Conservation (phyloP, 2,797 vertebrate genomes). For the Parambassis ranga region DNA sequence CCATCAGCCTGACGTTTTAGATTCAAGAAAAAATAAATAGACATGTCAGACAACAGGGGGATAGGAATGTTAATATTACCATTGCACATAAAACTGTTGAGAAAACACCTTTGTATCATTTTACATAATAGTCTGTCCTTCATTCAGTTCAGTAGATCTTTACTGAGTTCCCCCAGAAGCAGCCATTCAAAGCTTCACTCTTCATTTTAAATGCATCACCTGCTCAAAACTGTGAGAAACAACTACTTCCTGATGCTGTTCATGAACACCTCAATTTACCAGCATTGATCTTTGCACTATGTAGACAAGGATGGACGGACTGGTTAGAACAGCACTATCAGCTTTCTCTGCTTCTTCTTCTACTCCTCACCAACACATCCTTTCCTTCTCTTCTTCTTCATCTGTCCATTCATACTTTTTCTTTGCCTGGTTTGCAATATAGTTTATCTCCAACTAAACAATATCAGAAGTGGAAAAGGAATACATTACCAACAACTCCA, state of each 20-base stretch:
- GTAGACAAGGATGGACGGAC: not conserved
- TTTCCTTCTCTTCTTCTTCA: not conserved
- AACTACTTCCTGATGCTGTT: not conserved
- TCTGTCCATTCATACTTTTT: not conserved
- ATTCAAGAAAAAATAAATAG: not conserved
- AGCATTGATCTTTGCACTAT: not conserved
- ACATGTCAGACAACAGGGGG: not conserved
- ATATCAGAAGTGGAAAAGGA: conserved; percentile 8
- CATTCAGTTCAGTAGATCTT: not conserved
- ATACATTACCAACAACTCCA: conserved; percentile 1
- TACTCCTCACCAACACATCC: not conserved
- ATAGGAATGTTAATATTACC: not conserved
- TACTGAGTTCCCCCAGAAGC: conserved; percentile 4
- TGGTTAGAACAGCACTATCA: not conserved
- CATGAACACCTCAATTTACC: no score
- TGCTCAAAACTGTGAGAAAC: not conserved
- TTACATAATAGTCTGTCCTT: not conserved
- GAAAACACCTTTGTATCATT: not conserved
- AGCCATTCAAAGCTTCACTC: not conserved
- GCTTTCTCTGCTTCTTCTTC: not conserved
- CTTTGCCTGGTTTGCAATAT: not conserved
- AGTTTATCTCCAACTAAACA: conserved; percentile 16
- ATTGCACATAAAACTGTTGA: not conserved
- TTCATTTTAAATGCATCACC: conserved; percentile 3
- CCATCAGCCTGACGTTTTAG: not conserved